These are phyloP conservation scores for Epinephelus awoara DNA, from an alignment of 2,797 vertebrate species.

Conservation along the genomic window DNA sequence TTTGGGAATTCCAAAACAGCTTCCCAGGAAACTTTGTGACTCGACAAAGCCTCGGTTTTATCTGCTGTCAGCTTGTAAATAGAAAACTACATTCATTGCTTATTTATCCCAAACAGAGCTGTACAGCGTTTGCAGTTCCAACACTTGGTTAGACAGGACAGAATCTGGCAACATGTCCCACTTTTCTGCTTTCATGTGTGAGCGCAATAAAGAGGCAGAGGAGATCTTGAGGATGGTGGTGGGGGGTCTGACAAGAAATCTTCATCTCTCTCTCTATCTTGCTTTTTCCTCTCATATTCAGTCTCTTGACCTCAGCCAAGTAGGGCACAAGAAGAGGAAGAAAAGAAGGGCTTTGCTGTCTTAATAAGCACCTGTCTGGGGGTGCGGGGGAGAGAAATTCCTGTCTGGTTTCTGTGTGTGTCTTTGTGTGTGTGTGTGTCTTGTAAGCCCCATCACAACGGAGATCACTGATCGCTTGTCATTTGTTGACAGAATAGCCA, in stretches of 20 bases:
- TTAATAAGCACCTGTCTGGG: conserved; percentile 78
- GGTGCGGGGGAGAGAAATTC: conserved; percentile 64
- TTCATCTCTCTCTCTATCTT: conserved; percentile 31
- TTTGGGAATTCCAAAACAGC: conserved; percentile 44
- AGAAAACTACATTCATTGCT: conserved; percentile 34
- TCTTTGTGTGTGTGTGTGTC: conserved; percentile 43
- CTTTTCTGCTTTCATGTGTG: conserved; percentile 21
- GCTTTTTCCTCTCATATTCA: conserved; percentile 52
- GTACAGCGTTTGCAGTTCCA: conserved; percentile 40
- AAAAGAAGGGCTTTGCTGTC: conserved; percentile 67
- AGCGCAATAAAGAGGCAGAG: conserved; percentile 3
- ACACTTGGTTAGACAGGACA: conserved; percentile 25
- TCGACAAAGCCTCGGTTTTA: conserved; percentile 25
- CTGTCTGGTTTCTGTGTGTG: conserved; percentile 64
- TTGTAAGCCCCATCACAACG: conserved; percentile 52
- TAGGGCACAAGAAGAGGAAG: conserved; percentile 45
- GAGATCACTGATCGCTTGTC: conserved; percentile 68
- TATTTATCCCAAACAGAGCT: conserved; percentile 58
- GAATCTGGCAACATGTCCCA: conserved; percentile 18
- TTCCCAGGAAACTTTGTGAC: conserved; percentile 44
- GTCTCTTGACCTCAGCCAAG: conserved; percentile 64
- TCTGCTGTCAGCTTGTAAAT: conserved; percentile 37
- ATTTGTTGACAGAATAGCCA: conserved; percentile 72
- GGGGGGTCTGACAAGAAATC: conserved; percentile 72
- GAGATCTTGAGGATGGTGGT: conserved; percentile 23